Percentiles rank a stretch among this genome's conserved stretches.
Conservation (phyloP, 2,888 invertebrate genomes). For the Morinoia aosen region DNA sequence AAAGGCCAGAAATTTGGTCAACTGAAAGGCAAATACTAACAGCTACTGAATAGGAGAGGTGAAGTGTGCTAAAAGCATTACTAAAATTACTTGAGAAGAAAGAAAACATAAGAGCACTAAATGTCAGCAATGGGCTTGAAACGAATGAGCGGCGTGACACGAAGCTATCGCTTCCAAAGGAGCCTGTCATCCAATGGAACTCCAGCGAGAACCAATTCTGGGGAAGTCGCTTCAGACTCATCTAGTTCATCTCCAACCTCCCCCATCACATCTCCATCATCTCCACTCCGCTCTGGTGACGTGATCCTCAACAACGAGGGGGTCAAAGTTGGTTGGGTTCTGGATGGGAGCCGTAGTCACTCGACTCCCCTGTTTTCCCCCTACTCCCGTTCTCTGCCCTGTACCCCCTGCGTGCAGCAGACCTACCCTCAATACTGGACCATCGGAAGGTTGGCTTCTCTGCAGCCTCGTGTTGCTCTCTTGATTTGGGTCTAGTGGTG, state of each 20-base stretch:
- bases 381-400: slow-evolving; percentile 24
- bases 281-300: slow-evolving; percentile 23
- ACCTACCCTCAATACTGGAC: slow-evolving; percentile 51
- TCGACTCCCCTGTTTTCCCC: slow-evolving; percentile 28
- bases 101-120: background rate
- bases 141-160: slow-evolving; percentile 33
- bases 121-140: slow-evolving; percentile 14
- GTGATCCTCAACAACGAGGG: slow-evolving; percentile 46
- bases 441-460: slow-evolving; percentile 33
- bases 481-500: background rate
- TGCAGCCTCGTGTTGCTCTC: background rate
- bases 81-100: background rate
- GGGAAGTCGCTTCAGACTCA: background rate
- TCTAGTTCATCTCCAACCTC: slow-evolving; percentile 8
- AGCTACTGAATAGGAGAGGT: background rate
- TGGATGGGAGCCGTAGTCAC: background rate
- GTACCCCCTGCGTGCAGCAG: slow-evolving; percentile 41
- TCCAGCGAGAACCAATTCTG: background rate
- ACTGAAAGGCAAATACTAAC: background rate
- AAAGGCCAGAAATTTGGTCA: background rate
- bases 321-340: slow-evolving; percentile 47
- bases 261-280: background rate
- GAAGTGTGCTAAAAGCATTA: background rate
- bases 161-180: slow-evolving; percentile 38
- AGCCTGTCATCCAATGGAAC: background rate